A percentile compares a stretch with the other conserved stretches of the same genome.
Conservation (phyloP, 2,797 vertebrate species). For the Adelosebastes latens region DNA sequence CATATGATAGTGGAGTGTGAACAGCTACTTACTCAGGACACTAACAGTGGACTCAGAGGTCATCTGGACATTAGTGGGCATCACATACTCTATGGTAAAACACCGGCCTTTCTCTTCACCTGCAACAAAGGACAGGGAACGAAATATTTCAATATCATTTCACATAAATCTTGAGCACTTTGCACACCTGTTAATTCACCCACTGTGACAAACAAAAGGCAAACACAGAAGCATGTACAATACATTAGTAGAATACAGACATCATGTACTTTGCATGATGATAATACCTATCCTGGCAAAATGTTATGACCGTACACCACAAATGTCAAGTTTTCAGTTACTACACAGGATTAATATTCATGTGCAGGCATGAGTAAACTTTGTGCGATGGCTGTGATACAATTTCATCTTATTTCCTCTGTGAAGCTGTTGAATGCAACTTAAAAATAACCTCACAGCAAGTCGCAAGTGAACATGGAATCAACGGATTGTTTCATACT, state of each 20-base stretch:
- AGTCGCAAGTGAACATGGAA: neutral
- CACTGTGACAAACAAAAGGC: neutral
- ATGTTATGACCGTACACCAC: neutral
- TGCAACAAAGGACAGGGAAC: constrained; percentile 62
- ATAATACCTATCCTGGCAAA: neutral
- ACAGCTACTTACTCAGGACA: constrained; percentile 89
- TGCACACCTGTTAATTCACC: neutral
- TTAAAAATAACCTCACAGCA: neutral
- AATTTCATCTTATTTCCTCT: neutral
- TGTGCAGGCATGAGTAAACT: neutral
- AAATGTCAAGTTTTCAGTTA: no score
- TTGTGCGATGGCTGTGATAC: neutral
- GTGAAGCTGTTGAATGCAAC: neutral
- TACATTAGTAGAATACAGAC: neutral
- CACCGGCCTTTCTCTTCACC: constrained; percentile 94
- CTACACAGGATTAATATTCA: neutral
- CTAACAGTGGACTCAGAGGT: constrained; percentile 94
- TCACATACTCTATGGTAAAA: constrained; percentile 95
- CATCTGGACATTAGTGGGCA: constrained; percentile 94
- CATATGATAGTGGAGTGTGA: neutral
- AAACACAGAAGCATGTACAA: neutral
- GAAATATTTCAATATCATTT: neutral
- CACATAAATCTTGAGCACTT: neutral
- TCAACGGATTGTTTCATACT: neutral
- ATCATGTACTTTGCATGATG: neutral